phyloP scores from a whole-genome alignment of 2,797 vertebrate genomes.

The Geotria australis region DNA sequence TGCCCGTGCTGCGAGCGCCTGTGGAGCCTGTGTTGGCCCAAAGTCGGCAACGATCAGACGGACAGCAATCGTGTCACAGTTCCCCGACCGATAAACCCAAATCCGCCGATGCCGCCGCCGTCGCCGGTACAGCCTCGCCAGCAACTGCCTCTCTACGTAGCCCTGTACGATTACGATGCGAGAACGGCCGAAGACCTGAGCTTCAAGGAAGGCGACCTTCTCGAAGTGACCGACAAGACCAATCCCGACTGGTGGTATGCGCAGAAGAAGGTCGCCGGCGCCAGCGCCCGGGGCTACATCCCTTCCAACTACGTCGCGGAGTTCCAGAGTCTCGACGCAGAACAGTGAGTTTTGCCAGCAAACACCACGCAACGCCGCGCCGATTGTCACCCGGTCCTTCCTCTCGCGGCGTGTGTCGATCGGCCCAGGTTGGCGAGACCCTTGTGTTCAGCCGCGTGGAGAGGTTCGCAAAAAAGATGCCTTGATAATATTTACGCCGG shows the following conservation, averaged over 20 bases:
- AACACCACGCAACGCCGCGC: too few relatives aligned
- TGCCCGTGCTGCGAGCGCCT: too few relatives aligned
- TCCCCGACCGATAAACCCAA: rapidly evolving
- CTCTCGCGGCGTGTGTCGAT: too few relatives aligned
- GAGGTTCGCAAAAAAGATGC: too few relatives aligned
- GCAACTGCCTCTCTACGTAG: constrained; percentile 16
- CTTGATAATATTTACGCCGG: too few relatives aligned
- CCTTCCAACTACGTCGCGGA: constrained; percentile 63
- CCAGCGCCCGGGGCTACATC: constrained; percentile 27
- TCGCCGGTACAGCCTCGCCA: not conserved
- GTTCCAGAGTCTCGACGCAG: constrained; percentile 37
- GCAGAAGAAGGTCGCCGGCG: constrained; percentile 10
- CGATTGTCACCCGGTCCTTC: too few relatives aligned
- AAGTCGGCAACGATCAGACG: too few relatives aligned
- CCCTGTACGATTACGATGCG: constrained; percentile 42
- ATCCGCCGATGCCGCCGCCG: constrained; percentile 1
- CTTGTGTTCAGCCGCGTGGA: too few relatives aligned
- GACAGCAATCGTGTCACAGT: not conserved
- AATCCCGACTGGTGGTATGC: constrained; percentile 46
- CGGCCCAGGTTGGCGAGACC: too few relatives aligned
- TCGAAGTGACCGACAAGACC: constrained; percentile 23
- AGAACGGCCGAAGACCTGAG: constrained; percentile 52
- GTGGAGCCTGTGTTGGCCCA: too few relatives aligned
- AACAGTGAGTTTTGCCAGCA: constrained; percentile 33
- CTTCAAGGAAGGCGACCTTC: constrained; percentile 29